Conservation (phyloP, 1,140 invertebrate genomes). For the Bombus superbus region DNA sequence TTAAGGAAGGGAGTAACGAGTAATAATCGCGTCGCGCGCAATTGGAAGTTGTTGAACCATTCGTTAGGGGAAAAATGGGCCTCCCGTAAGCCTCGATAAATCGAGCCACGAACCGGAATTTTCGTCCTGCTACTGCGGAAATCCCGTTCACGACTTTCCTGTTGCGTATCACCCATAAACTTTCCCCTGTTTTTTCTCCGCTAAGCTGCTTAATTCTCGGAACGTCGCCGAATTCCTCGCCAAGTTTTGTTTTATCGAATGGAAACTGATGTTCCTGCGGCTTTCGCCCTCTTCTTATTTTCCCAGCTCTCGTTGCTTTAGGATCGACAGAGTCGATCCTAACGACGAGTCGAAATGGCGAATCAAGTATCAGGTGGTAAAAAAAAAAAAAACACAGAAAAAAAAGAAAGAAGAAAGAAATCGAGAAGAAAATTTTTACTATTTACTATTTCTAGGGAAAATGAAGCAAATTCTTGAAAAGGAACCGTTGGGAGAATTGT, state of each 20-base stretch:
- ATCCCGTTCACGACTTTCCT: neutral
- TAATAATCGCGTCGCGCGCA: constrained; percentile 54
- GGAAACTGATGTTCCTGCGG: neutral
- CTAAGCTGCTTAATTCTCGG: neutral
- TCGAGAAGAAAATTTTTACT: too few relatives aligned
- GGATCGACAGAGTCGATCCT: neutral
- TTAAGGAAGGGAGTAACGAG: constrained; percentile 60
- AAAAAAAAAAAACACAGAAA: neutral
- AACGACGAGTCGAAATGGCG: neutral
- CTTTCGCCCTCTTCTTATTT: neutral
- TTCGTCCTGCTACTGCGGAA: neutral
- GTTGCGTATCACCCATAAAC: constrained; percentile 1
- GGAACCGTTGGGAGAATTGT: too few relatives aligned
- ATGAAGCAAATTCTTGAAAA: too few relatives aligned
- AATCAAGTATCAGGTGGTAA: neutral
- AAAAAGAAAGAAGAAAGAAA: neutral
- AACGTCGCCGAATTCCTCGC: neutral
- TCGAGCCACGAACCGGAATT: constrained; percentile 29
- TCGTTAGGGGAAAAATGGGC: constrained; percentile 42
- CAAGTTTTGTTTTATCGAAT: neutral
- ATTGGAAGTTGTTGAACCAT: constrained; percentile 62
- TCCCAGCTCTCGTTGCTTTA: neutral
- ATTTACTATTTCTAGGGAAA: too few relatives aligned
- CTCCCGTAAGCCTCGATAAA: constrained; percentile 54
- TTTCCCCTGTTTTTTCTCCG: neutral